Evolutionary conservation across 2,797 vertebrate species (phyloP), one percentile per base, ranked within the genome.

Genomic region (Artibeus jamaicensis): DNA sequence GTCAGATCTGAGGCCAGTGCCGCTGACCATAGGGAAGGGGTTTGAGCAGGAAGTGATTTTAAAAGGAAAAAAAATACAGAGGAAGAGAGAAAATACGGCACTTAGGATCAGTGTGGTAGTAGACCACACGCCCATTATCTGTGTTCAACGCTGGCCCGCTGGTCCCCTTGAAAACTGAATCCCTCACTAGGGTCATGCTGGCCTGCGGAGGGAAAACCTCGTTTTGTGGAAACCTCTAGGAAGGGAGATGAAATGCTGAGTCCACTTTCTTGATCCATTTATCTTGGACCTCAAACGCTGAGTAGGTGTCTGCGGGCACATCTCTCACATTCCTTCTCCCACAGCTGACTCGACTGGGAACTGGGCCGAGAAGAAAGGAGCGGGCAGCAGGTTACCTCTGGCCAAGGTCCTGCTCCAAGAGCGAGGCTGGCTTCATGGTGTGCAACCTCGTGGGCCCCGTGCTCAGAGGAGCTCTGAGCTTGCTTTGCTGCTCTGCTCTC

Each of bases 241-340:
- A 86, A 91, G 85, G 53, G 93, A 78, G 62, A 79, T 70, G 50
- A 83, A 96, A 95, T 21, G 21, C 12, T 81, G 34, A 93, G 70
- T 37, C 18, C 2, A 39, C 53, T 10, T 9, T 37, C 53, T 59
- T 55, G 57, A 29, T 79, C 78, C 42, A 14, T 79, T 83, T 93
- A 78, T 74, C 73, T 86, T 10, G 83, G 73, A 86, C 46, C 29
- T 34, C 34, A 32, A 29, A 46, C 24, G 2, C 24, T 11, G n/a
- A 73, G 39, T 6, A 53, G 29, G 19, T n/a, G n/a, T 83, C 44
- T 70, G 9, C 4, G 15, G 67, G 53, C 86, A 74, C 18, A 22
- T 32, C 32, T 19, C 18, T 32, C 26, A 0, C 19, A 2, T 46
- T 32, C 15, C 0, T 84, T 39, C 59, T 68, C 68, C 71, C 11